phyloP scores from a whole-genome alignment of 2,113 vertebrate species.

The Crocuta crocuta region DNA sequence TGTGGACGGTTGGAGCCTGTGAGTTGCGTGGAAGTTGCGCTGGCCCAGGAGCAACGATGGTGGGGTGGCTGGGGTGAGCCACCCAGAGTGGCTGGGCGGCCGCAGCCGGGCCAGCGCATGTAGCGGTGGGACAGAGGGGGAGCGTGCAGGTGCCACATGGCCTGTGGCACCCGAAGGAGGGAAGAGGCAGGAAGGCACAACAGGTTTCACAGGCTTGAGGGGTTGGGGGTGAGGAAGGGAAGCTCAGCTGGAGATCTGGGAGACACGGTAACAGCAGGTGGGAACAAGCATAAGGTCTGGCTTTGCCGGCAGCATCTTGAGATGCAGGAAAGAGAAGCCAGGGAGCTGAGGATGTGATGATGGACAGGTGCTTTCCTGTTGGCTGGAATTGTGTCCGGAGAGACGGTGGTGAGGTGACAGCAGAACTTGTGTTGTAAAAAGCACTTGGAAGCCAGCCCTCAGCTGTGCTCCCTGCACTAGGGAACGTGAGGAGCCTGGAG shows the following conservation, averaged over 20 bases:
- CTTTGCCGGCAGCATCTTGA: not conserved
- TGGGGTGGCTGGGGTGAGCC: not conserved
- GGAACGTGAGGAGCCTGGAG: not conserved
- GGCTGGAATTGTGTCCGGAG: not conserved
- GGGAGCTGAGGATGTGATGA: not conserved
- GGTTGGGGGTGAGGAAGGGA: not conserved
- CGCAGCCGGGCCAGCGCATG: too few relatives aligned
- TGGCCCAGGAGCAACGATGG: not conserved
- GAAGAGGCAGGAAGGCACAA: not conserved
- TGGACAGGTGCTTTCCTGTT: not conserved
- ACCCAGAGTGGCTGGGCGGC: not conserved
- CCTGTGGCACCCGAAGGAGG: not conserved
- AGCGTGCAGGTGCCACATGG: not conserved
- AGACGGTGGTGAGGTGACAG: not conserved
- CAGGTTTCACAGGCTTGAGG: not conserved
- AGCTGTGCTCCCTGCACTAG: not conserved
- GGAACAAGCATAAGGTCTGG: not conserved
- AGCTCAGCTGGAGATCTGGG: not conserved
- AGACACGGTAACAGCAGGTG: not conserved
- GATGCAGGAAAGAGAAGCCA: not conserved
- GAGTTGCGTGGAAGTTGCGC: not conserved
- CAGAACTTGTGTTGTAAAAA: not conserved
- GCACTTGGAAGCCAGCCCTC: not conserved
- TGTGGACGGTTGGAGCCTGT: not conserved
- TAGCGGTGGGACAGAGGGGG: fast-evolving